Base-by-base conservation (phyloP, 2,113 vertebrate genomes). In the Halichoeres trimaculatus region DNA sequence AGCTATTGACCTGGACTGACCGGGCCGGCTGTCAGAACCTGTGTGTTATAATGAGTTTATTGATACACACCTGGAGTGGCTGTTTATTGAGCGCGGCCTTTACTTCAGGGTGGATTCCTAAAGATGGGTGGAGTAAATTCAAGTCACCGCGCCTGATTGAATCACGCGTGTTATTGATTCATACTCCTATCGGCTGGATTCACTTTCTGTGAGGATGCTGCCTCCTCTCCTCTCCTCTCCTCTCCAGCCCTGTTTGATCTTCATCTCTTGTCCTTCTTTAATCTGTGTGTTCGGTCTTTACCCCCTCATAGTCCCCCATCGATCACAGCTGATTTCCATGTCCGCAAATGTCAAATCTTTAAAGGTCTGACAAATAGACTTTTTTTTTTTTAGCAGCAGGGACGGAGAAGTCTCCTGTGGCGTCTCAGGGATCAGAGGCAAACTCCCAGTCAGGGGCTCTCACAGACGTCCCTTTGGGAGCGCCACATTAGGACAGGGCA, bases 321-420 rank as follows among this genome's bases (percentile, higher is more conserved):
- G 60, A 81, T 81, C 68, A 41, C 69, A 70, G 45, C 83, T 81
- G 50, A 84, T 83, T 78, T 86, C 78, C 86, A 84, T 89, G 86
- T 80, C 77, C 71, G 81, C 63, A 91, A 91, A 90, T 90, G 90
- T 87, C 88, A 91, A 41, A 81, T 87, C 68, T 85, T 76, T 80
- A 64, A 85, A 85, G 85, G 83, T 87, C 79, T 76, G 70, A 71
- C 74, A 84, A 85, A 78, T 62, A 80, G 59, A 76, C 68, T 24
- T 69, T 80, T 80, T 65, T 47, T n/a, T n/a, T 84, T 80, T 65
- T 47, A 57, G 69, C 70, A 73, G 60, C 40, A 1, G 57, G 70
- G 75, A 30, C 36, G 26, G n/a, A 53, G 9, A 23, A 51, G 58
- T 78, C 66, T 38, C 69, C 30, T 0, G 53, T 48, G 80, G 58